Evolutionary conservation across 1,140 invertebrate genomes (phyloP).

Genomic region (Drosophila kanapiae): DNA sequence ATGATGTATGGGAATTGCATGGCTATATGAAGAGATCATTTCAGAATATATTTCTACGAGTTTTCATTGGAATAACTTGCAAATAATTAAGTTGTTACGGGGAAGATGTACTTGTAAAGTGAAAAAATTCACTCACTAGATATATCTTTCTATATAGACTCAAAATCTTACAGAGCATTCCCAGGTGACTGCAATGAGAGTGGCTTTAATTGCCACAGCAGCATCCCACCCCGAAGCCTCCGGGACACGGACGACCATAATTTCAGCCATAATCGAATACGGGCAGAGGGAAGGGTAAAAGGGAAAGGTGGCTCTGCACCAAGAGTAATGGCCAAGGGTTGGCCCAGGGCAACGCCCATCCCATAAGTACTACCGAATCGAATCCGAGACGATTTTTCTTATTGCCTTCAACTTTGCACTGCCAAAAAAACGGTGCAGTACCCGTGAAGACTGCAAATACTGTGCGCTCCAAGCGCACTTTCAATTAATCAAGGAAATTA

Average conservation of each 20-base stretch:
- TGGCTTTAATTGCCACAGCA: slow-evolving; percentile 37
- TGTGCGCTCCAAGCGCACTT: slow-evolving; percentile 59
- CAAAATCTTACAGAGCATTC: slow-evolving; percentile 4
- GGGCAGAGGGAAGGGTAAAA: slow-evolving; percentile 15
- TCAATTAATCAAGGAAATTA: slow-evolving; percentile 84
- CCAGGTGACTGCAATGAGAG: slow-evolving; percentile 5
- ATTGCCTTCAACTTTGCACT: slow-evolving; percentile 80
- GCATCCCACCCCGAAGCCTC: slow-evolving; percentile 27
- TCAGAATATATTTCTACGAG: background rate
- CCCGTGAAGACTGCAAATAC: slow-evolving; percentile 20
- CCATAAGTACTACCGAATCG: slow-evolving; percentile 70
- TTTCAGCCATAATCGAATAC: slow-evolving; percentile 65
- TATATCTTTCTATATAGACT: too few relatives aligned
- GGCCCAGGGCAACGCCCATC: slow-evolving; percentile 66
- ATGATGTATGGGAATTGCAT: slow-evolving; percentile 21
- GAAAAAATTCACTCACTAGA: too few relatives aligned
- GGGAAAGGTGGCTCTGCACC: slow-evolving; percentile 27
- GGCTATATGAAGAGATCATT: slow-evolving; percentile 1
- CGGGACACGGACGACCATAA: slow-evolving; percentile 45
- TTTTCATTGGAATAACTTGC: background rate
- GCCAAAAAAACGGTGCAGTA: slow-evolving; percentile 36
- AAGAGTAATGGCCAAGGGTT: slow-evolving; percentile 77
- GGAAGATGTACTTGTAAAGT: too few relatives aligned
- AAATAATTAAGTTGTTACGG: slow-evolving; percentile 5
- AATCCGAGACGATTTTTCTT: slow-evolving; percentile 59